These are phyloP conservation scores for Scytalopus superciliaris DNA, from an alignment of 2,113 vertebrate genomes.

Conservation along the genomic window DNA sequence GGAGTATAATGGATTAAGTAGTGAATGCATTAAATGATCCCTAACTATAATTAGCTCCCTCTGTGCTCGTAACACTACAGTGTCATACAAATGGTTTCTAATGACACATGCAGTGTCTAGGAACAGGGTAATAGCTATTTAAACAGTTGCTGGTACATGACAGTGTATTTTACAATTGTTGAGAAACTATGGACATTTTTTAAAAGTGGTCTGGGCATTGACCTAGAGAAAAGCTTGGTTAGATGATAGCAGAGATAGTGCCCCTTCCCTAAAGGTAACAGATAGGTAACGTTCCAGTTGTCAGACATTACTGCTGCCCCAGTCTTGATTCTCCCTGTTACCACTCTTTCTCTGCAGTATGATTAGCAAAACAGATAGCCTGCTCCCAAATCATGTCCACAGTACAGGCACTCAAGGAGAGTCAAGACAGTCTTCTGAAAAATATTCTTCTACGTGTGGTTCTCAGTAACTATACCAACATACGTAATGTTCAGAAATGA, in stretches of 20 bases:
- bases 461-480: neutral
- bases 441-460: neutral
- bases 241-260: neutral
- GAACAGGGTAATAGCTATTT: conserved; percentile 42
- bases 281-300: neutral
- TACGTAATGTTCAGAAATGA: neutral
- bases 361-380: neutral
- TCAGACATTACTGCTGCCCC: neutral
- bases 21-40: conserved; percentile 53
- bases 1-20: conserved; percentile 36
- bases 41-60: conserved; percentile 58
- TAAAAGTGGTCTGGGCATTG: neutral
- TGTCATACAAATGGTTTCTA: conserved; percentile 53
- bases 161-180: conserved; percentile 20
- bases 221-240: conserved; percentile 33
- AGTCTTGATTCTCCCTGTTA: neutral
- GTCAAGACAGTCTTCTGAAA: neutral
- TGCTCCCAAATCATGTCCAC: neutral
- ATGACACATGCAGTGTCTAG: conserved; percentile 40
- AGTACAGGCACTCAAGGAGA: neutral
- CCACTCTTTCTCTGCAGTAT: neutral
- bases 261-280: neutral
- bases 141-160: neutral
- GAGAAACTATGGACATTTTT: neutral
- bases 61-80: conserved; percentile 37